Percentiles rank a stretch among this genome's conserved stretches.
Conservation (phyloP, 2,888 invertebrate species). For the Petrolisthes manimaculis region DNA sequence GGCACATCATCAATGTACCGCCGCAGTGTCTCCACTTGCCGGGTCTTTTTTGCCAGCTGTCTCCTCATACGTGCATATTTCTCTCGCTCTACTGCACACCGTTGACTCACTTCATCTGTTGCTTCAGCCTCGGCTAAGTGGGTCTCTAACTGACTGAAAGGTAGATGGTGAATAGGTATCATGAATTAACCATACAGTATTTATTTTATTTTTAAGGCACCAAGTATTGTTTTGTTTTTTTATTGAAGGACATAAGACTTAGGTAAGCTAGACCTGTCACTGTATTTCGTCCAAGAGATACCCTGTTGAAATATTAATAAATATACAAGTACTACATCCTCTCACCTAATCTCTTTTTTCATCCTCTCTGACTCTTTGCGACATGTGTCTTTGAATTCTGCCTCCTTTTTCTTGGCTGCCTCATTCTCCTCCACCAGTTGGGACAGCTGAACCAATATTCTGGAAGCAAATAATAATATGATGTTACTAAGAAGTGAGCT, state of each 20-base stretch:
- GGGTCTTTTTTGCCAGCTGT: slow-evolving; percentile 79
- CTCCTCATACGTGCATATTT: slow-evolving; percentile 36
- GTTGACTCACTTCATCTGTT: slow-evolving; percentile 25
- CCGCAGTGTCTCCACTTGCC: slow-evolving; percentile 84
- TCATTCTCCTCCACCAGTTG: slow-evolving; percentile 79
- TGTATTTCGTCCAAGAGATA: too few species aligned
- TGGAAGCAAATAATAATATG: slow-evolving; percentile 12
- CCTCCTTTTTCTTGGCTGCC: slow-evolving; percentile 79
- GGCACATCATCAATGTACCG: slow-evolving; percentile 93
- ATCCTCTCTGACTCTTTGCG: slow-evolving; percentile 76
- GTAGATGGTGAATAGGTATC: not conserved
- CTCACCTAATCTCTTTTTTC: slow-evolving; percentile 68
- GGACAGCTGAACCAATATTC: slow-evolving; percentile 67
- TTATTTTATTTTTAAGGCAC: too few species aligned
- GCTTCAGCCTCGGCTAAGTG: slow-evolving; percentile 10
- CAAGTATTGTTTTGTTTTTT: too few species aligned
- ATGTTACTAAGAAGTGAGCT: too few species aligned
- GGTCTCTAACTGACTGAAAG: slow-evolving; percentile 30
- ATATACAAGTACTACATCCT: not conserved
- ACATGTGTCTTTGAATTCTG: slow-evolving; percentile 81
- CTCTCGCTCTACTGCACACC: slow-evolving; percentile 29
- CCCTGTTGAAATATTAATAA: too few species aligned
- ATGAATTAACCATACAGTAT: too few species aligned
- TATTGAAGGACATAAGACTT: too few species aligned
- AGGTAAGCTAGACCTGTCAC: too few species aligned